Base-by-base conservation (phyloP, 2,113 vertebrate genomes). In the Romanogobio albipinnatus region DNA sequence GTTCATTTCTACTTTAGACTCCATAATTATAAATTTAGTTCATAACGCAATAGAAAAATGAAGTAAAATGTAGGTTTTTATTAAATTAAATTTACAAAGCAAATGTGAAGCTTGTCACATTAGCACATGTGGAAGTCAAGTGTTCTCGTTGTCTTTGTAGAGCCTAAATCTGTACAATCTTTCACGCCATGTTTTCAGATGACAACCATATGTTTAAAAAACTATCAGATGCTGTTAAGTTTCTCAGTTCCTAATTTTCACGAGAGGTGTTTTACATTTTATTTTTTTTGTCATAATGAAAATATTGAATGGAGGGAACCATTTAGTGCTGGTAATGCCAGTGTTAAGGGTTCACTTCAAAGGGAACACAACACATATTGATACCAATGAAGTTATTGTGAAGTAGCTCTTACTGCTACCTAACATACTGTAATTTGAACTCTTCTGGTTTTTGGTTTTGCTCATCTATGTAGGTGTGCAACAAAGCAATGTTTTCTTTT, bases 221-320 rank as follows among this genome's bases (percentile, higher is more conserved):
- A 19, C 17, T 10, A 56, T 1, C 15, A 49, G 13, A 26, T 47
- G 19, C 5, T 10, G 26, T 5, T 13, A 5, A 11, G 22, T 74
- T 74, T 73, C n/a, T 47, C 43, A 49, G 43, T 74, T 74, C 43
- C 70, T 26, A 74, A 5, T 45, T 49, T n/a, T 26, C 70, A 74
- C 3, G 2, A 24, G 68, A 26, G 6, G 10, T 17, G 6, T n/a
- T n/a, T n/a, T n/a, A n/a, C n/a, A n/a, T n/a, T n/a, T n/a, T n/a
- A n/a, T n/a, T 53, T 14, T 29, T 51, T 51, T 26, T 56, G 15
- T 5, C 14, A 17, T 17, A 29, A 53, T 15, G 33, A 58, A 17
- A 19, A 10, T 22, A 36, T 33, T 24, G 51, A 4, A 51, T 56
- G 49, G 8, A 19, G 17, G 1, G 8, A 61, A 26, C 11, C 22